Conservation (phyloP, 1,140 invertebrate species). For the Aphidius gifuensis region DNA sequence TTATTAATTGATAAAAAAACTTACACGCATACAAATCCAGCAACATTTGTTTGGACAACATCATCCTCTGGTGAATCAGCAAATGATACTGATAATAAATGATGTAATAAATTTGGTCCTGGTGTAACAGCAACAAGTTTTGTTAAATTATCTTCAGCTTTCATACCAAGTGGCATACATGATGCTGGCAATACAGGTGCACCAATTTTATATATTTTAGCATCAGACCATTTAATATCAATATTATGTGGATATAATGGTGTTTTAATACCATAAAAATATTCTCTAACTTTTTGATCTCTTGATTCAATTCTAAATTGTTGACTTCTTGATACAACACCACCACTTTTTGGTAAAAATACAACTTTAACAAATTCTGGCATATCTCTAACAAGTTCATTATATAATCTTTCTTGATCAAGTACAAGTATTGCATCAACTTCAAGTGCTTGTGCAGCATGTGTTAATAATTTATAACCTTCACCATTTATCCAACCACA, state of each 20-base stretch:
- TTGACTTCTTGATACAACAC: constrained; percentile 83
- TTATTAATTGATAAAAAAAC: constrained; percentile 48
- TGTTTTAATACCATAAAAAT: constrained; percentile 88
- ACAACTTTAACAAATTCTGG: constrained; percentile 91
- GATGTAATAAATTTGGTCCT: constrained; percentile 75
- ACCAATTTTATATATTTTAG: constrained; percentile 92
- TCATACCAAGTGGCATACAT: constrained; percentile 94
- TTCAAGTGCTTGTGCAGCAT: constrained; percentile 90
- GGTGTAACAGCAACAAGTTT: constrained; percentile 83
- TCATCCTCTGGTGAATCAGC: constrained; percentile 72
- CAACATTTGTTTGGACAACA: constrained; percentile 83
- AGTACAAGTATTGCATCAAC: constrained; percentile 93
- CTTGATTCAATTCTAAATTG: constrained; percentile 69
- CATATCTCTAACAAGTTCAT: constrained; percentile 90
- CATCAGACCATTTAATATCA: constrained; percentile 82
- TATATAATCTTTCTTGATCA: constrained; percentile 94
- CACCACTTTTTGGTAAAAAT: constrained; percentile 93
- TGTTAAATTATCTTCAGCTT: constrained; percentile 86
- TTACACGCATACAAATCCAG: constrained; percentile 93
- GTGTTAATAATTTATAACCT: constrained; percentile 79
- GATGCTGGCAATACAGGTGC: constrained; percentile 89
- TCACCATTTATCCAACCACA: constrained; percentile 94
- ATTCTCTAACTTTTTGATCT: constrained; percentile 83
- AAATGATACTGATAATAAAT: constrained; percentile 84
- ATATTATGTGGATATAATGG: constrained; percentile 90